These are phyloP conservation scores for Phyllostomus discolor DNA, from an alignment of 2,113 vertebrate genomes.

Conservation along the genomic window DNA sequence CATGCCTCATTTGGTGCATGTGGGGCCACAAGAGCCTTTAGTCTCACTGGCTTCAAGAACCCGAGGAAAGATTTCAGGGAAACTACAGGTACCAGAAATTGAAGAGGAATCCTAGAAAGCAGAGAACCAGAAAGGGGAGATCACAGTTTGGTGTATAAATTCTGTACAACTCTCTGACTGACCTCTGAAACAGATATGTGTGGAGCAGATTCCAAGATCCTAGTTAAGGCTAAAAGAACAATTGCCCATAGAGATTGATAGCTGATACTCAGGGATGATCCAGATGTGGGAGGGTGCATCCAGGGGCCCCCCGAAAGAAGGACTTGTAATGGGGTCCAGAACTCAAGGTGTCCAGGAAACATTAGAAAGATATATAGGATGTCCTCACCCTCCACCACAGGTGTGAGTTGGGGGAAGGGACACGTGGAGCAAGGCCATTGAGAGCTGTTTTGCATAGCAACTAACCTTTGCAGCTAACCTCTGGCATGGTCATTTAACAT, in stretches of 20 bases:
- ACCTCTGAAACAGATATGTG: not conserved
- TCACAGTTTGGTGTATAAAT: not conserved
- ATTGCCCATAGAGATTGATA: not conserved
- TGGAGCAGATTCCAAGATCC: not conserved
- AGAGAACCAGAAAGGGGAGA: not conserved
- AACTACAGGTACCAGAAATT: not conserved
- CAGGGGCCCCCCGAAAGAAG: too few relatives aligned
- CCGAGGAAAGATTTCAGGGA: not conserved
- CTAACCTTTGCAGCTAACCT: too few relatives aligned
- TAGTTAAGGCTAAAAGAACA: not conserved
- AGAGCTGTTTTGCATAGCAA: too few relatives aligned
- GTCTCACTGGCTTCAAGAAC: not conserved
- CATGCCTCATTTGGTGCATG: not conserved
- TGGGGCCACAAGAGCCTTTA: not conserved
- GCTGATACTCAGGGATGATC: not conserved
- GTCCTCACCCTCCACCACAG: too few relatives aligned
- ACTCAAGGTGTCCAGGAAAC: too few relatives aligned
- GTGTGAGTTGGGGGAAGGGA: too few relatives aligned
- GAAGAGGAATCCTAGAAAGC: not conserved
- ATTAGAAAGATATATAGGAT: too few relatives aligned
- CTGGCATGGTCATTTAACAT: too few relatives aligned
- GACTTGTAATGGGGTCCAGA: too few relatives aligned
- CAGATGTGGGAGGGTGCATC: not conserved
- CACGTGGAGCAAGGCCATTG: too few relatives aligned
- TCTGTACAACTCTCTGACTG: not conserved